Evolutionary conservation across 1,140 invertebrate species (phyloP), one percentile per base, ranked within the genome.

Genomic region (Diprion similis): DNA sequence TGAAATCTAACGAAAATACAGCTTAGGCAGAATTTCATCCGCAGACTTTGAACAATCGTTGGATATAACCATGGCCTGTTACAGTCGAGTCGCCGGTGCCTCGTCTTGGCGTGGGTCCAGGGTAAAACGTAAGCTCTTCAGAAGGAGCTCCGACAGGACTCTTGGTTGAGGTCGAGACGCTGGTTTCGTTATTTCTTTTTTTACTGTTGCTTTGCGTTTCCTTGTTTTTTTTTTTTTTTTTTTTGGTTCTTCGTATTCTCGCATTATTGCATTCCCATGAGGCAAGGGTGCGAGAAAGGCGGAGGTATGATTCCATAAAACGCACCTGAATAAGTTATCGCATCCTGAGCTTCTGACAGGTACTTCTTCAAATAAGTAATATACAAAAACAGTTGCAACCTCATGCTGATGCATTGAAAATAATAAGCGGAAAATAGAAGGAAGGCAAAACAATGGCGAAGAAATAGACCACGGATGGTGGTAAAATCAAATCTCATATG

Each of bases 121-220:
- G 51, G 51, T 59, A 59, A 37, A 37, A 59, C 51, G 51, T 59
- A 59, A 59, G 51, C 51, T 59, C 51, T 59, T 17, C 51, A 59
- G 51, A 9, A 59, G 48, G 48, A n/a, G n/a, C n/a, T 37, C 9
- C 51, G 51, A 59, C 51, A 17, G 51, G n/a, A 59, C 51, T 17
- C 11, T 59, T 17, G 24, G 24, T 37, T 37, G 24, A 37, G 24
- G 24, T 37, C 24, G 24, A 37, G 24, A 37, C 24, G 24, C 24
- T 37, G 24, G 2, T 37, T 37, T 37, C 24, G 6, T 37, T 37
- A 3, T 37, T 37, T 24, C 6, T 37, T 37, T 37, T 4, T 37
- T 37, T 37, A 37, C 24, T 37, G n/a, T n/a, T 1, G 48, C 48
- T 10, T 10, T 15, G 48, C 15, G 10, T 51, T 51, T 51, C 15